Conservation (phyloP, 2,888 invertebrate species). For the Himalopsyche kuldschensis region DNA sequence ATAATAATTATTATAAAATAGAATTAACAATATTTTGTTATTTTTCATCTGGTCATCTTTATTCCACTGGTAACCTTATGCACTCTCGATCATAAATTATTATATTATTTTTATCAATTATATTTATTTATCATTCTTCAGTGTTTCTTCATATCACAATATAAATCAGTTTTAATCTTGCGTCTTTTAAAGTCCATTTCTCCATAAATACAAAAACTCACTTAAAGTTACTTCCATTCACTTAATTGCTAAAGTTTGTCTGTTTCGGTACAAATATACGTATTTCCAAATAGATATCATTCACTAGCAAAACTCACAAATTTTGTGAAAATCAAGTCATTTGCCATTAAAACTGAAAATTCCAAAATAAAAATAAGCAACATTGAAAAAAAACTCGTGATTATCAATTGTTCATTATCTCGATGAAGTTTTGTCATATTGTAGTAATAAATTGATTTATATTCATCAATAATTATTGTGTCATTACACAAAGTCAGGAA, state of each 20-base stretch:
- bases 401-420: no score
- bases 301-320: not conserved
- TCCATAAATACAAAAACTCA: not conserved
- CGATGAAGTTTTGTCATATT: no score
- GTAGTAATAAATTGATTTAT: no score
- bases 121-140: not conserved
- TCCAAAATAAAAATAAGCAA: not conserved
- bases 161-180: not conserved
- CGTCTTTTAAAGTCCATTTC: slow-evolving; percentile 1
- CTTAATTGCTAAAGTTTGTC: not conserved
- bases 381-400: no score
- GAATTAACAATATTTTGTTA: not conserved
- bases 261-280: not conserved
- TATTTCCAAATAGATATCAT: not conserved
- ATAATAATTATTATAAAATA: not conserved
- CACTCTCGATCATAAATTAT: not conserved
- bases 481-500: no score
- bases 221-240: not conserved
- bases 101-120: not conserved
- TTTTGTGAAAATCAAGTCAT: not conserved
- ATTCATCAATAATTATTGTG: no score
- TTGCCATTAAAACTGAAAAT: not conserved
- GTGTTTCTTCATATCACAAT: not conserved
- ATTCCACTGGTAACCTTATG: slow-evolving; percentile 2
- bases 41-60: slow-evolving; percentile 4